Evolutionary conservation across 2,113 vertebrate species (phyloP).

Genomic region (Dolichotis patagonum): DNA sequence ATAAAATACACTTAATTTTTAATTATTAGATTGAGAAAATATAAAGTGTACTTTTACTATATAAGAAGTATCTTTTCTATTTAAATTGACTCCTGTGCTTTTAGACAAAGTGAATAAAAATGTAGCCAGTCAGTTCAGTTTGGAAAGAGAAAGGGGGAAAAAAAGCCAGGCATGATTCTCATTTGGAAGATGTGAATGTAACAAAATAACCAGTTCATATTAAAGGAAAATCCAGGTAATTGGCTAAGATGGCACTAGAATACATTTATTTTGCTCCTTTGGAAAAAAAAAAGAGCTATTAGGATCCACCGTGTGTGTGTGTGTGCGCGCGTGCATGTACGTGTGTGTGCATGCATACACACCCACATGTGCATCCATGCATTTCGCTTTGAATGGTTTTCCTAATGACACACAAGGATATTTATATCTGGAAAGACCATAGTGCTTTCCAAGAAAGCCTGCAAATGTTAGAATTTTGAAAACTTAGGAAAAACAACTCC

Average conservation of each 20-base stretch:
- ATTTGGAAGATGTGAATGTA: slow-evolving; percentile 55
- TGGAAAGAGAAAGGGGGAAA: slow-evolving; percentile 62
- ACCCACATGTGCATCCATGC: neutral
- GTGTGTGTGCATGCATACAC: neutral
- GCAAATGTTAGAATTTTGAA: slow-evolving; percentile 17
- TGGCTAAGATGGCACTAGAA: slow-evolving; percentile 10
- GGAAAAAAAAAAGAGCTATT: slow-evolving; percentile 15
- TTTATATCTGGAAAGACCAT: neutral
- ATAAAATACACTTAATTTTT: neutral
- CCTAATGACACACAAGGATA: slow-evolving; percentile 16
- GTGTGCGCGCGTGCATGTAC: neutral
- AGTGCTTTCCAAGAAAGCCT: slow-evolving; percentile 67
- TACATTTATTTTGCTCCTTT: slow-evolving; percentile 9
- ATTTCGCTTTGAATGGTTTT: slow-evolving; percentile 23
- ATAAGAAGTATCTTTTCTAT: neutral
- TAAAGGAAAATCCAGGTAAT: slow-evolving; percentile 66
- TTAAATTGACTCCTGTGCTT: slow-evolving; percentile 45
- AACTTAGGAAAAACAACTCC: neutral
- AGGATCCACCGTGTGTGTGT: neutral
- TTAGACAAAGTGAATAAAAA: slow-evolving; percentile 68
- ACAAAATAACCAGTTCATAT: slow-evolving; percentile 27
- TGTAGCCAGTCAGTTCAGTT: slow-evolving; percentile 35
- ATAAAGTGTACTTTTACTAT: slow-evolving; percentile 38
- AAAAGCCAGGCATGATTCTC: neutral
- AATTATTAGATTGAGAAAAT: slow-evolving; percentile 10